Conservation (phyloP, 2,113 vertebrate genomes). For the Ornithorhynchus anatinus region DNA sequence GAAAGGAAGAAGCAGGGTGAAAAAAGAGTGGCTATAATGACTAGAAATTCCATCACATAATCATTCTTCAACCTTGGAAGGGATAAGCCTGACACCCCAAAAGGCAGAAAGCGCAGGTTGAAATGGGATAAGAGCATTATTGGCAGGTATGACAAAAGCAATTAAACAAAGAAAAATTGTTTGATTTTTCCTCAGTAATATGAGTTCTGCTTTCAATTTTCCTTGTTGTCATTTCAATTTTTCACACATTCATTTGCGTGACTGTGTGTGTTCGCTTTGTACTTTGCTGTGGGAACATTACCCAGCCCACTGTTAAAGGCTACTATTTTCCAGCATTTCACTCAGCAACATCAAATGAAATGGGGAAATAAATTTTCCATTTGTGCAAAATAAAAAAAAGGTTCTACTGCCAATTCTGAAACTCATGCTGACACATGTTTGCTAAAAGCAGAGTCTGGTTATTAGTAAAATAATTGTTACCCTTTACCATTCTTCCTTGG, state of each 20-base stretch:
- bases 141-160: no score
- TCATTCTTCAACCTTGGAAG: no score
- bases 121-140: no score
- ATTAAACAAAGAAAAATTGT: no score
- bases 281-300: not conserved
- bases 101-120: no score
- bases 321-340: not conserved
- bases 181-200: not conserved
- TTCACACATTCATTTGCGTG: accelerated
- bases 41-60: no score
- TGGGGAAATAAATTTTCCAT: not conserved
- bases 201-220: not conserved
- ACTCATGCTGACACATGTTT: not conserved
- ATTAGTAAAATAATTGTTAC: not conserved
- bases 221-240: not conserved
- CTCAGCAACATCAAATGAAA: not conserved
- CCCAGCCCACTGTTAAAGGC: not conserved
- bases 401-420: not conserved
- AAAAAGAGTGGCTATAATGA: no score
- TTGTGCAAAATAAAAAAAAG: not conserved
- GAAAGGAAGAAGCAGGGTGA: not conserved
- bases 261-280: not conserved
- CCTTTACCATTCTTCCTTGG: no score
- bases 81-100: no score
- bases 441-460: not conserved